Evolutionary conservation across 2,888 invertebrate genomes (phyloP), one percentile per base, ranked within the genome.

Genomic region (Mesoligia furuncula): DNA sequence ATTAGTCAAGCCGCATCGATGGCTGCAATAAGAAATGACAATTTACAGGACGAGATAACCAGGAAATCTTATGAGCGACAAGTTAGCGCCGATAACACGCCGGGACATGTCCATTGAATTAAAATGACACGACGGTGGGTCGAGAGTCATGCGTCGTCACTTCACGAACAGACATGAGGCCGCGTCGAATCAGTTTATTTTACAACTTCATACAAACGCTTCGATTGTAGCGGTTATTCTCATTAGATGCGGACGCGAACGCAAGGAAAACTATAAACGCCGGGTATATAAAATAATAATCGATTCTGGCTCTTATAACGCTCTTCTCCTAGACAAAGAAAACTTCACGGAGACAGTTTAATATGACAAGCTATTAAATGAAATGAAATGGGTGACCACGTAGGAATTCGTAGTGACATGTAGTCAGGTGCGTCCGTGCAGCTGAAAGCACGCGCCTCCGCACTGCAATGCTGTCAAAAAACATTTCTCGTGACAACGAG

Each of bases 1-100:
- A 93, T 98, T 98, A 90, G 98, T 98, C 93, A 99, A 95, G 72
- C 98, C 98, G 96, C 98, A 98, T 87, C 98, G 97, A 94, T 98
- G 98, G 95, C 98, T 98, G 97, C 81, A 97, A 97, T 92, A 94
- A 95, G 93, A 94, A 92, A 93, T 90, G 87, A 91, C 90, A 92
- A 90, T 92, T 93, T 92, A 93, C 89, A 92, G 90, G 90, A 88
- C 88, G 87, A 89, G 90, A 91, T 92, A 92, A 92, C 92, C 91
- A 92, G 94, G 94, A 94, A 95, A 93, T 90, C 90, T 91, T 89
- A 88, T 89, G 91, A 89, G 88, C 77, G 92, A 91, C 92, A 89
- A 90, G 89, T 91, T 90, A 89, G 90, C 89, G 83, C 81, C 90
- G 91, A 92, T 92, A 85, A 91, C 87, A 86, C 85, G 88, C 79